phyloP scores from a whole-genome alignment of 2,888 invertebrate species.

The Argyra leucocephala region DNA sequence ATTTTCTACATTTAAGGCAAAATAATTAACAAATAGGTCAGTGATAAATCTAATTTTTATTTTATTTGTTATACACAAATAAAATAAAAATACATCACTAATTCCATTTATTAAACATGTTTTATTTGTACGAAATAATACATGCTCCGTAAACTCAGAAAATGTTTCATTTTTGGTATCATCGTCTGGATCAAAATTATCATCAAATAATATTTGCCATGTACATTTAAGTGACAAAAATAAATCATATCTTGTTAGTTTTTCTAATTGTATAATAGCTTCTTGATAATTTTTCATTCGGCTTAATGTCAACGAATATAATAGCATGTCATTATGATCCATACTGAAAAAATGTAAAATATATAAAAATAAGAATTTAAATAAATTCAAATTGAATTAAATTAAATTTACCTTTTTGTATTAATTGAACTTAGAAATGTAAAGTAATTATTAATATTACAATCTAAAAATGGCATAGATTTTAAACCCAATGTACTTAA shows the following conservation, averaged over 20 bases:
- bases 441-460: conserved; percentile 6
- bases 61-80: conserved; percentile 37
- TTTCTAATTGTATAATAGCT: conserved; percentile 20
- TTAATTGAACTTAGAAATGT: neutral
- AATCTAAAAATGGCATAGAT: conserved; percentile 11
- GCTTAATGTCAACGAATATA: conserved; percentile 8
- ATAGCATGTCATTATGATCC: neutral
- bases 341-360: neutral
- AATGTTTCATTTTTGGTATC: conserved; percentile 29
- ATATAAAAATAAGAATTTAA: no score
- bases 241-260: conserved; percentile 32
- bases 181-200: conserved; percentile 15
- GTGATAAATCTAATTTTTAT: conserved; percentile 38
- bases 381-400: no score
- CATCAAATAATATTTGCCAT: conserved; percentile 21
- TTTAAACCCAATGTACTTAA: neutral
- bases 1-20: conserved; percentile 55
- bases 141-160: conserved; percentile 39
- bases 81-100: conserved; percentile 39
- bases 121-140: conserved; percentile 35
- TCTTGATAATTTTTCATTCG: conserved; percentile 11
- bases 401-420: neutral
- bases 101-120: conserved; percentile 36
- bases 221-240: conserved; percentile 17
- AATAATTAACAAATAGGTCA: conserved; percentile 55